Evolutionary conservation across 1,140 invertebrate genomes (phyloP).

Genomic region (Diabrotica undecimpunctata): DNA sequence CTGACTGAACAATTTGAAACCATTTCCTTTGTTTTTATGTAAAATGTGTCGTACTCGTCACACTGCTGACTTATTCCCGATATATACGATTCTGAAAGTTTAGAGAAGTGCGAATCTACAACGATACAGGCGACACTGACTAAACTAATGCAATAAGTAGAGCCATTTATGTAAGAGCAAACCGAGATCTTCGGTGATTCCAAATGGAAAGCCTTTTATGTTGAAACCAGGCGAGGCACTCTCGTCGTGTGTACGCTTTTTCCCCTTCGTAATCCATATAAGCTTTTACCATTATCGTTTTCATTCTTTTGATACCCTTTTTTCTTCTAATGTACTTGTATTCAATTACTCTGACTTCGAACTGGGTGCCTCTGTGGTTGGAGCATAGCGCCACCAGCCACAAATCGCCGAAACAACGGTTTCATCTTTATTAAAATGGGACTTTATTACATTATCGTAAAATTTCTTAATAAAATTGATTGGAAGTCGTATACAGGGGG

Average conservation of each 20-base stretch:
- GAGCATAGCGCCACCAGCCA: neutral
- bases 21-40: too few species aligned
- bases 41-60: too few species aligned
- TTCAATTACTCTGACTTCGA: conserved; percentile 9
- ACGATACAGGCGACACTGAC: conserved; percentile 28
- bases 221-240: conserved; percentile 25
- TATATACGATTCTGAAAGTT: conserved; percentile 1
- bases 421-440: too few species aligned
- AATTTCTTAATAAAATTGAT: too few species aligned
- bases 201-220: conserved; percentile 34
- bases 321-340: conserved; percentile 20
- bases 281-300: conserved; percentile 27
- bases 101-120: conserved; percentile 4
- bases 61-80: too few species aligned
- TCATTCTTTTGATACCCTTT: conserved; percentile 20
- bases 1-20: too few species aligned
- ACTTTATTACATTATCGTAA: too few species aligned
- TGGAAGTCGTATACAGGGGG: too few species aligned
- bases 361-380: neutral
- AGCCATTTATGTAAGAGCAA: conserved; percentile 38
- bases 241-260: conserved; percentile 22
- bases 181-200: conserved; percentile 34
- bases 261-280: conserved; percentile 22
- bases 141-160: conserved; percentile 38
- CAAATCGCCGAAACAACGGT: too few species aligned